Evolutionary conservation across 2,113 vertebrate species (phyloP).

Genomic region (Struthidea cinerea): DNA sequence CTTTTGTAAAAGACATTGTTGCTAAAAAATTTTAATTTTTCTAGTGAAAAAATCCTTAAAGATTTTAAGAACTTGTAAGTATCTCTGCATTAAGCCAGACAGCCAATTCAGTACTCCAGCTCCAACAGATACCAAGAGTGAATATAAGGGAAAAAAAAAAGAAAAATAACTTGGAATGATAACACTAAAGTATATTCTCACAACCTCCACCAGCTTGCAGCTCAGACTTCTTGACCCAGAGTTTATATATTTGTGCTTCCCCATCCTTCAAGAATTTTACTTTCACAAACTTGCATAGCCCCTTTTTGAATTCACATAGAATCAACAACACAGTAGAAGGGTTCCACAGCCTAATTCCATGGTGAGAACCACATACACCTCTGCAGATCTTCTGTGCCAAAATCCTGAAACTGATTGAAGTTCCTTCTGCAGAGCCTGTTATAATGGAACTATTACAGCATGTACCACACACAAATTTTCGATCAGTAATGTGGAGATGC

Average conservation of each 20-base stretch:
- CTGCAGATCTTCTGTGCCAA: background rate
- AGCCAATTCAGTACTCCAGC: background rate
- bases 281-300: background rate
- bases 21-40: background rate
- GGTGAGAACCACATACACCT: background rate
- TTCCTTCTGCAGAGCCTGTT: background rate
- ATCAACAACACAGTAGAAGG: background rate
- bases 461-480: background rate
- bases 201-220: background rate
- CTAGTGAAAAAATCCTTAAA: background rate
- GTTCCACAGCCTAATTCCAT: background rate
- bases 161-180: background rate
- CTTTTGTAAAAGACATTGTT: background rate
- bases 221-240: background rate
- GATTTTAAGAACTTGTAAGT: background rate
- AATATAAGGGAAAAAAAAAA: background rate
- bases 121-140: background rate
- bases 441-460: background rate
- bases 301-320: background rate
- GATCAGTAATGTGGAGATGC: background rate
- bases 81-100: background rate
- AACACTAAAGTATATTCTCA: background rate
- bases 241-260: background rate
- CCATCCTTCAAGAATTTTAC: background rate
- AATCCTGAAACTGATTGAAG: background rate